Conservation (phyloP, 2,113 vertebrate genomes). For the Brachyhypopomus gauderio region DNA sequence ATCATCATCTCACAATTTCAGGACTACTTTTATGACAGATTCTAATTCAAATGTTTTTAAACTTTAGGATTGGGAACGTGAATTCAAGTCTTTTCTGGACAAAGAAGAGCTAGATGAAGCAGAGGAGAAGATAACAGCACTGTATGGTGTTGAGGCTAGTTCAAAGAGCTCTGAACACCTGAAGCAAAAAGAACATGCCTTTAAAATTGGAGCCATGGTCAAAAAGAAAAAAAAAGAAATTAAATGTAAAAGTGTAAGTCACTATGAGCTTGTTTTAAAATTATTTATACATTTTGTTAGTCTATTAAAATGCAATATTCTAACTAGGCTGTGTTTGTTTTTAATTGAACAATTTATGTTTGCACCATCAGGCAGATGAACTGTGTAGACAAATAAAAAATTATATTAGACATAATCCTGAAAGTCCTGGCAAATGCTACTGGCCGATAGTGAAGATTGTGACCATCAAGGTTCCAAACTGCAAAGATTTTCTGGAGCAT, state of each 20-base stretch:
- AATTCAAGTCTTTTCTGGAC: not conserved
- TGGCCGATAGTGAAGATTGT: constrained; percentile 15
- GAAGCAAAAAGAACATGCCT: no score
- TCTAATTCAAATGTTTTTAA: no score
- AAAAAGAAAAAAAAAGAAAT: no score
- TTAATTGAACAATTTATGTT: not conserved
- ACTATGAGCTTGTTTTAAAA: no score
- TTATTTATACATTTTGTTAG: no score
- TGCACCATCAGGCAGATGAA: not conserved
- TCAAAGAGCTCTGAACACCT: not conserved
- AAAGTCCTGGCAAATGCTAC: constrained; percentile 3
- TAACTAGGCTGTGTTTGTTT: no score
- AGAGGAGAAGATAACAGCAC: constrained; percentile 18
- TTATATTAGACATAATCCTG: no score
- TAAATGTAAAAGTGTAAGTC: constrained; percentile 10
- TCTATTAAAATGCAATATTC: no score
- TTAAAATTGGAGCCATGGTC: no score
- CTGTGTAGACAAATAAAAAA: not conserved
- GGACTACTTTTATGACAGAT: no score
- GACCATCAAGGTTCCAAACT: constrained; percentile 18
- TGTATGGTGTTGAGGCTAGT: constrained; percentile 23
- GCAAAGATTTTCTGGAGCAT: constrained; percentile 25
- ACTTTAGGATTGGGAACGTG: constrained; percentile 22
- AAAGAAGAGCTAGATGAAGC: no score
- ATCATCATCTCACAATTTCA: no score